Base-by-base conservation (phyloP, 1,140 invertebrate species). In the Drosophila kohkoa region DNA sequence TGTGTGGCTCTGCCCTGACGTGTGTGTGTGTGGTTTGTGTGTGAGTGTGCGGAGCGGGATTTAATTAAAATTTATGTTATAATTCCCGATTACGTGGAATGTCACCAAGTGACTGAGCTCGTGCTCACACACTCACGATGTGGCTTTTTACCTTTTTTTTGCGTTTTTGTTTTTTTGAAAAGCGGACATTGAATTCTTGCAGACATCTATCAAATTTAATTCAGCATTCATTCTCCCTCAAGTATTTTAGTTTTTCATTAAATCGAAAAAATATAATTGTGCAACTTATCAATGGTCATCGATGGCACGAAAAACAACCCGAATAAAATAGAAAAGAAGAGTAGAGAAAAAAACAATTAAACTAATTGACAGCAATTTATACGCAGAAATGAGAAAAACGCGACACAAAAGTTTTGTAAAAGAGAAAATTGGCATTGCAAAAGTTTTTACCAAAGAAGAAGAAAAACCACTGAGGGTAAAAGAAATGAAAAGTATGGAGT, bases 281-380 rank as follows among this genome's bases (percentile, higher is more conserved):
- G 69, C 67, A 86, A 86, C 79, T 81, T 75, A 87, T 86, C 79
- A 87, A 79, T 57, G 71, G 79, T 35, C 75, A 82, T 85, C 82
- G 73, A 74, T 80, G 67, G 46, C 72, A 41, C 69, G 32, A 25
- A 66, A 62, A 52, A 60, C 51, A 43, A 32, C 13, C 10, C 54
- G 20, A 57, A 46, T 45, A 38, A 45, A 28, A 25, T 25, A 25
- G 20, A 25, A 25, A 25, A 25, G 20, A 25, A 25, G 20, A 25
- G 3, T 0, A 25, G 20, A 25, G 6, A 10, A 35, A 16, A 45
- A 46, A 86, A 86, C 79, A 86, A 86, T 86, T 86, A 86, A 86
- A 86, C 82, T 86, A 87, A 86, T 86, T 86, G 82, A 79, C 71
- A 85, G 82, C 82, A 86, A 86, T 87, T 86, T 86, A 87, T 87